These are phyloP conservation scores for Cichlasoma orientale DNA, from an alignment of 2,797 vertebrate species.

Conservation along the genomic window DNA sequence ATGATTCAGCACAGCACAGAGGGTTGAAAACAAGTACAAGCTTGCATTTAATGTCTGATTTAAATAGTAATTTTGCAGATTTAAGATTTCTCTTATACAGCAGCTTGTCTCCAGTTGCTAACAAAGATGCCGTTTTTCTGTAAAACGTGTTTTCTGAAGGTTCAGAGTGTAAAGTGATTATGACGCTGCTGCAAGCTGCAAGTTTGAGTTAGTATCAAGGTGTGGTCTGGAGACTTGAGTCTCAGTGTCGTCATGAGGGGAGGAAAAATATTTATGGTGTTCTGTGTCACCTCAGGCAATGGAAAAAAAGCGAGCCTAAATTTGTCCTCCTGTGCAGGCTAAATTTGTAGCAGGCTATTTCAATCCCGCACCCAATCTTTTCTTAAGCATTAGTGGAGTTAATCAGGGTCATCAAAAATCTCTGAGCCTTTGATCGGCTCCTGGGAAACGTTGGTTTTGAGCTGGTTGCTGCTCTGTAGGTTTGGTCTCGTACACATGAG, in stretches of 20 bases:
- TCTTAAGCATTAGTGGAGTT: neutral
- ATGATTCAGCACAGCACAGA: neutral
- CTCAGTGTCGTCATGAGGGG: slow-evolving; percentile 34
- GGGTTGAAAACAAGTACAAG: neutral
- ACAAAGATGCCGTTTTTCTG: neutral
- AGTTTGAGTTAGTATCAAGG: slow-evolving; percentile 31
- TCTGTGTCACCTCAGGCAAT: slow-evolving; percentile 30
- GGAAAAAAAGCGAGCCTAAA: neutral
- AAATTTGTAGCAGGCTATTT: slow-evolving; percentile 8
- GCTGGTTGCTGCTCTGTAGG: neutral
- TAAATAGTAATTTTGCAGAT: neutral
- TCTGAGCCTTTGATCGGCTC: neutral
- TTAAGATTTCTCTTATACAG: neutral
- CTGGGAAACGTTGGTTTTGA: neutral
- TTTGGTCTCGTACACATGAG: slow-evolving; percentile 3
- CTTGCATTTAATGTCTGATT: slow-evolving; percentile 7
- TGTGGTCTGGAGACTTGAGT: slow-evolving; percentile 40
- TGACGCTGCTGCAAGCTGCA: neutral
- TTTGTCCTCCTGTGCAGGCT: slow-evolving; percentile 6
- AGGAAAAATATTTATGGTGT: slow-evolving; percentile 38
- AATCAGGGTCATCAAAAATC: neutral
- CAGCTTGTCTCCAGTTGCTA: neutral
- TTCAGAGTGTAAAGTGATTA: neutral
- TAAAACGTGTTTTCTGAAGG: neutral
- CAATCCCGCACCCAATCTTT: neutral